These are phyloP conservation scores for Psittacula echo DNA, from an alignment of 2,797 vertebrate species.

Conservation along the genomic window DNA sequence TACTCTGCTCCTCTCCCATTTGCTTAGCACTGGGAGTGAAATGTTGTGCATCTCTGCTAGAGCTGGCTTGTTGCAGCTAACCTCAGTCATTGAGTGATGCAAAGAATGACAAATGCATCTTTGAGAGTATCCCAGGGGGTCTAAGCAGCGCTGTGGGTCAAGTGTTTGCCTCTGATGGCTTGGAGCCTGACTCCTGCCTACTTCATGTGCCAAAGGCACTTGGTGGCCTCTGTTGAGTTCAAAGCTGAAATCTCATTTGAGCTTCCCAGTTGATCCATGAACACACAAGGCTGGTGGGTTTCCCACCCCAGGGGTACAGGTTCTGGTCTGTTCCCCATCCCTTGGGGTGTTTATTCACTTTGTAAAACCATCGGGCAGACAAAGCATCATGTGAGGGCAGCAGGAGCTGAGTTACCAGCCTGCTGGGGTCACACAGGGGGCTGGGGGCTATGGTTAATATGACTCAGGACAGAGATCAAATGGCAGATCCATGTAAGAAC, in stretches of 20 bases:
- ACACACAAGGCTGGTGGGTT: background rate
- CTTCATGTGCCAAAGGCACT: background rate
- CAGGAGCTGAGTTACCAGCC: background rate
- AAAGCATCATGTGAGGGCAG: background rate
- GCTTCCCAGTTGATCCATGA: background rate
- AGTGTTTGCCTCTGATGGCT: background rate
- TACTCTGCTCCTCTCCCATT: background rate
- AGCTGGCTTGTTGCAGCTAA: background rate
- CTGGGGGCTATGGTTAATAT: background rate
- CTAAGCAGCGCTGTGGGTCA: background rate
- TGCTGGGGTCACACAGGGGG: fast-evolving
- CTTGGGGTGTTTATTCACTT: background rate
- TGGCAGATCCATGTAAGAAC: background rate
- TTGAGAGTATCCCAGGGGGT: background rate
- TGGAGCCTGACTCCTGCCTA: background rate
- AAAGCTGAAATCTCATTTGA: background rate
- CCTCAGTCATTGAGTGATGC: background rate
- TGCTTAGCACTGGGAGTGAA: background rate
- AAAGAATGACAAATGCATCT: conserved; percentile 12
- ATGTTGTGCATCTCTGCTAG: background rate
- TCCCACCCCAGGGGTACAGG: background rate
- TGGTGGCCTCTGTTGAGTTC: background rate
- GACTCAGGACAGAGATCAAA: background rate
- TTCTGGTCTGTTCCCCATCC: background rate
- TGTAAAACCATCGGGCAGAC: background rate